phyloP scores from a whole-genome alignment of 92 coral and sea anemone species.

The Epizoanthus rinbou region DNA sequence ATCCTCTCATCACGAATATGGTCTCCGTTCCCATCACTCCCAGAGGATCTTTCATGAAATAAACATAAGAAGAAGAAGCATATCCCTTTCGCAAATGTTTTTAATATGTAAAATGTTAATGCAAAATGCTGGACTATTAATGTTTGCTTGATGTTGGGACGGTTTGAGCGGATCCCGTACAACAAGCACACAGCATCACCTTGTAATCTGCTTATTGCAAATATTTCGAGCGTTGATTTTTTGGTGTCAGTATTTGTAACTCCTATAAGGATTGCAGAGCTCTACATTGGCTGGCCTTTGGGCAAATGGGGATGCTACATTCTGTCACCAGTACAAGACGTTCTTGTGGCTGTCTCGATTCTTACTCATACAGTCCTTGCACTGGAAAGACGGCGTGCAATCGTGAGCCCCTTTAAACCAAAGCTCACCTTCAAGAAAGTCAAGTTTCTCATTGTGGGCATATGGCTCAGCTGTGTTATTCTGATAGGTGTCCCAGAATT shows the following conservation, averaged over 20 bases:
- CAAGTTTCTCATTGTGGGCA: neutral
- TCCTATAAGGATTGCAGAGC: no score
- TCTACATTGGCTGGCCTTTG: neutral
- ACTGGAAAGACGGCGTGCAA: neutral
- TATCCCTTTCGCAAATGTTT: no score
- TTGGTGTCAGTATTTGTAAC: no score
- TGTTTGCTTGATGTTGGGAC: no score
- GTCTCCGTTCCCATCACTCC: slow-evolving; percentile 23
- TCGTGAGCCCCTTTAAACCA: neutral
- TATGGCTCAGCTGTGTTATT: neutral
- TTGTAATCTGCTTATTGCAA: no score
- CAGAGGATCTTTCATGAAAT: slow-evolving; percentile 40
- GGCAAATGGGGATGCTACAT: neutral
- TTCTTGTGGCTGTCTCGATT: neutral
- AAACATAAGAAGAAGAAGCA: no score
- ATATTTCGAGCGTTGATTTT: no score
- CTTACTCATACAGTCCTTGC: neutral
- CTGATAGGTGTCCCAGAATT: neutral
- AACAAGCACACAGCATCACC: no score
- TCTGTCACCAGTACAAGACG: neutral
- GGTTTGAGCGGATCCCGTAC: no score
- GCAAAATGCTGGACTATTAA: no score
- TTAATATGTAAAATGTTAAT: no score
- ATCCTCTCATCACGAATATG: slow-evolving; percentile 20
- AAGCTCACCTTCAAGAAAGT: neutral